phyloP scores from a whole-genome alignment of 2,888 invertebrate species.

The Baccha elongata region DNA sequence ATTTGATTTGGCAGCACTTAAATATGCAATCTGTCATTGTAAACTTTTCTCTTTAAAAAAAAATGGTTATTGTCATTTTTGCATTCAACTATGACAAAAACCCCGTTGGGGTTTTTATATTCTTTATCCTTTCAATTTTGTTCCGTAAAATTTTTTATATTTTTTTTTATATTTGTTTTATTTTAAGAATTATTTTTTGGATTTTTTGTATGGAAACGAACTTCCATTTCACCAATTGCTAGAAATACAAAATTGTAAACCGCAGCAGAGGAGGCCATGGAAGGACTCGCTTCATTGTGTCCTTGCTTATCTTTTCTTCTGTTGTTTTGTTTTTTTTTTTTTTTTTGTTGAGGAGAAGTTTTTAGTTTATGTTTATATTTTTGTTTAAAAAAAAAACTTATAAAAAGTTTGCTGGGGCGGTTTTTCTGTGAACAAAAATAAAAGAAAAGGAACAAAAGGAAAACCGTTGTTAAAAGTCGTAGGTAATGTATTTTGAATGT shows the following conservation, averaged over 20 bases:
- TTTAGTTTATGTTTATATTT: slow-evolving; percentile 18
- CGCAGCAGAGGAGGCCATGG: slow-evolving; percentile 32
- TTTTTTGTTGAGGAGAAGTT: slow-evolving; percentile 12
- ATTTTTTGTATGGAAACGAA: slow-evolving; percentile 1
- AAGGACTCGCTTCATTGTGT: slow-evolving; percentile 37
- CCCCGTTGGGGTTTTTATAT: slow-evolving; percentile 27
- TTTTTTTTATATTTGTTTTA: not conserved
- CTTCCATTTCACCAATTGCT: slow-evolving; percentile 42
- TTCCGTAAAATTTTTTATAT: slow-evolving; percentile 10
- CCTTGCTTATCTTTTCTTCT: slow-evolving; percentile 26
- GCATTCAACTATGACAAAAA: slow-evolving; percentile 18
- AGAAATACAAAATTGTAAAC: slow-evolving; percentile 39
- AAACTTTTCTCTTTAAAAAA: not conserved
- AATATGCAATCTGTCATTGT: slow-evolving; percentile 55
- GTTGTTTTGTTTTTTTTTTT: not conserved
- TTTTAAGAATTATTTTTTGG: slow-evolving; percentile 20
- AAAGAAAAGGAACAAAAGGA: slow-evolving; percentile 13
- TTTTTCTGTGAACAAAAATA: not conserved
- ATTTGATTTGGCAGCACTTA: slow-evolving; percentile 53
- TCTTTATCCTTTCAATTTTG: slow-evolving; percentile 21
- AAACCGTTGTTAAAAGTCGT: slow-evolving; percentile 45
- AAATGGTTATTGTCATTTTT: slow-evolving; percentile 10
- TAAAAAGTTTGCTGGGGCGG: slow-evolving; percentile 12
- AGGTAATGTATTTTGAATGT: slow-evolving; percentile 36
- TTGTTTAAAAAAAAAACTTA: slow-evolving; percentile 4